Percentiles rank a stretch among this genome's conserved stretches.
phyloP scores from a whole-genome alignment of 2,797 vertebrate species.

The Peromyscus eremicus region DNA sequence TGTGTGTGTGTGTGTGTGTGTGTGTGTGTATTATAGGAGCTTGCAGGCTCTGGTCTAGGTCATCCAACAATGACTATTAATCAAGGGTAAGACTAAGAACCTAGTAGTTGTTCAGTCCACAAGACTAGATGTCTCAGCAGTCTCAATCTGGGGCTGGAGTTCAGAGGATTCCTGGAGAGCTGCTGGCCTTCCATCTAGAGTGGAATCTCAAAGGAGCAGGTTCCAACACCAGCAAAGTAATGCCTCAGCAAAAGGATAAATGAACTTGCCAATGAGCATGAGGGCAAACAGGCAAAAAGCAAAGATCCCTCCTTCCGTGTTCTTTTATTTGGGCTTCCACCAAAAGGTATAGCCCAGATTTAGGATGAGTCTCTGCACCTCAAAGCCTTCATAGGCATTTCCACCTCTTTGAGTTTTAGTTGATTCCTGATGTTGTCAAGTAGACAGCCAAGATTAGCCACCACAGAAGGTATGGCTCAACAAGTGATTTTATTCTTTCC shows the following conservation, averaged over 20 bases:
- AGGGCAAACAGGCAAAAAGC: background rate
- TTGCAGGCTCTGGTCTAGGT: background rate
- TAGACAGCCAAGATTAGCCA: too few relatives aligned
- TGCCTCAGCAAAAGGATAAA: background rate
- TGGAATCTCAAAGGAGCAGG: background rate
- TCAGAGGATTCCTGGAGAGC: background rate
- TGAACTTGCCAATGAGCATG: background rate
- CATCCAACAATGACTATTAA: background rate
- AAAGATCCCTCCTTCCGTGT: background rate
- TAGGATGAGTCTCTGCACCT: background rate
- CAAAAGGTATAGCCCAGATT: background rate
- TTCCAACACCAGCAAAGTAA: background rate
- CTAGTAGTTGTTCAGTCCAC: background rate
- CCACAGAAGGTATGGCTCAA: background rate
- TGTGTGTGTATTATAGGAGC: background rate
- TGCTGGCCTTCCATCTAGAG: too few relatives aligned
- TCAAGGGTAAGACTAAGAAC: background rate
- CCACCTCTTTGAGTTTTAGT: background rate
- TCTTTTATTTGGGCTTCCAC: too few relatives aligned
- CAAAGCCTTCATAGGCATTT: background rate
- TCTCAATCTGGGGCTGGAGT: background rate
- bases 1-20: background rate
- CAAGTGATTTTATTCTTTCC: constrained; percentile 59
- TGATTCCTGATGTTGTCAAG: background rate
- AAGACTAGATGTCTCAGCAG: background rate